Conservation (phyloP, 2,888 invertebrate genomes). For the Schizaphis graminum region DNA sequence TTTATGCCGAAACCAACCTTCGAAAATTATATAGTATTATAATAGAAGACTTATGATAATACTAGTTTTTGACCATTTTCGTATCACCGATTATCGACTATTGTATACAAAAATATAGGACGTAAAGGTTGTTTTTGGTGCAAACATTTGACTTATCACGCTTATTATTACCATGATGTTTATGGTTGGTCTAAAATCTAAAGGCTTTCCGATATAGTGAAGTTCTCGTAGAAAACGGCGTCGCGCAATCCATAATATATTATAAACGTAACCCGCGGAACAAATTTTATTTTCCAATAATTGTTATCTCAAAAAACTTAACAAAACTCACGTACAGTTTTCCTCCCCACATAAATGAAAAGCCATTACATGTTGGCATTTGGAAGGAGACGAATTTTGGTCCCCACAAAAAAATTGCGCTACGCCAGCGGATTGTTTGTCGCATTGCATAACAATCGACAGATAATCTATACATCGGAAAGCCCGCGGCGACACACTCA, state of each 20-base stretch:
- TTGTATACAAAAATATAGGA: too few species aligned
- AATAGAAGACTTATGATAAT: neutral
- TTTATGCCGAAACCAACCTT: neutral
- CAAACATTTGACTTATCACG: neutral
- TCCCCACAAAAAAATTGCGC: neutral
- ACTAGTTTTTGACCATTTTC: neutral
- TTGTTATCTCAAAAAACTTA: neutral
- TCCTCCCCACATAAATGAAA: neutral
- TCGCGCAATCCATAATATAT: neutral
- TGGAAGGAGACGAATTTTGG: neutral
- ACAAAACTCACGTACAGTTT: neutral
- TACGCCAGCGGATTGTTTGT: neutral
- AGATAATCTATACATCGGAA: neutral
- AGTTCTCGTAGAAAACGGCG: neutral
- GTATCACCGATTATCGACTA: neutral
- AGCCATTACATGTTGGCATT: neutral
- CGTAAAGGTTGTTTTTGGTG: neutral
- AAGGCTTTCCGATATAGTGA: neutral
- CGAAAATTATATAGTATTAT: neutral
- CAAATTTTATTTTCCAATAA: neutral
- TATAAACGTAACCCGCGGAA: neutral
- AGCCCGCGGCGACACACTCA: neutral
- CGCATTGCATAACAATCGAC: neutral
- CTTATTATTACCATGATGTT: neutral
- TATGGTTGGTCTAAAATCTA: neutral